Base-by-base conservation (phyloP, 2,797 vertebrate genomes). In the Erethizon dorsatum region DNA sequence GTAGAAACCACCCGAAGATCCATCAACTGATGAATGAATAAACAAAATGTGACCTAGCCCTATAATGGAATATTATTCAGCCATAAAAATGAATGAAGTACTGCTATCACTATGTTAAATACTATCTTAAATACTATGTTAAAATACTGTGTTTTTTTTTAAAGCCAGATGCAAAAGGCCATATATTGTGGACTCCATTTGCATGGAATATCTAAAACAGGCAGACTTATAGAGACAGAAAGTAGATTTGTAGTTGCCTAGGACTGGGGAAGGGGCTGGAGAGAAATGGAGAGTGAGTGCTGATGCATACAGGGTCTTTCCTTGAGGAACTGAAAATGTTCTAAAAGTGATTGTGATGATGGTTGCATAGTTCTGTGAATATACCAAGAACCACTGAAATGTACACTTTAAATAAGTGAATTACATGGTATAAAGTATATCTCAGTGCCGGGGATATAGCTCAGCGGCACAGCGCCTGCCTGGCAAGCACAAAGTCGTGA, bases 191-290 rank as follows among this genome's bases (percentile, higher is more conserved):
- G 5, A 22, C 69, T 57, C 71, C 61, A 45, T 8, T 61, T 79
- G 14, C 14, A 10, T 0, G 26, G 65, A 50, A 57, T 59, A 5
- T 57, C 87, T 61, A 26, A 28, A 50, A 56, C 7, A 56, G 18
- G 56, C 28, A 31, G 52, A 47, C 22, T 37, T 41, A 20, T 41
- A 82, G 47, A 82, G 69, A 50, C n/a, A 78, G 57, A 78, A 92
- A 65, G 24, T 3, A 41, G 59, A 22, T 61, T 2, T 20, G 22
- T 17, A 54, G 26, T 18, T 88, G 77, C 45, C 50, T 71, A 15
- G 28, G 80, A 18, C 26, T 24, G 26, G 24, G 9, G 28, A 5
- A 1, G 26, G 0, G 26, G 5, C 0, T 18, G 17, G 20, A 45
- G 37, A 41, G 52, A 63, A n/a, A 54, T 4, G 8, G 47, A 6